phyloP scores from a whole-genome alignment of 1,140 invertebrate species.

The Apis dorsata region DNA sequence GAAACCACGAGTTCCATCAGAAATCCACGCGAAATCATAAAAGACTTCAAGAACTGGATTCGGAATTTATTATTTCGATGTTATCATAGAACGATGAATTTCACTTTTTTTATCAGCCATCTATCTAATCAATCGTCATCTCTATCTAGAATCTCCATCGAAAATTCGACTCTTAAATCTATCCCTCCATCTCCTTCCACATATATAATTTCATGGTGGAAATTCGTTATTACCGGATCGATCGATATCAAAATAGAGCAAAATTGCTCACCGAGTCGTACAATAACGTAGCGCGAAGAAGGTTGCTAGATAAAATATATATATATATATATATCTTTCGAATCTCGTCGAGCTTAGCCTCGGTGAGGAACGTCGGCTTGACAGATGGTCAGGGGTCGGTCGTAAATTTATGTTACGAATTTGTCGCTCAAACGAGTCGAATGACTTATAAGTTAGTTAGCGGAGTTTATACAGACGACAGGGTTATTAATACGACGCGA shows the following conservation, averaged over 20 bases:
- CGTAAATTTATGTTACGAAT: slow-evolving; percentile 54
- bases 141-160: neutral
- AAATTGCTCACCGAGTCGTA: neutral
- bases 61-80: no score
- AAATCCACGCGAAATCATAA: no score
- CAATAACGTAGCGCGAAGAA: no score
- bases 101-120: no score
- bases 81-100: no score
- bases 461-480: slow-evolving; percentile 43
- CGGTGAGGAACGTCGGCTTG: neutral
- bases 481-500: slow-evolving; percentile 45
- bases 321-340: neutral
- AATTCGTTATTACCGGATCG: slow-evolving; percentile 1
- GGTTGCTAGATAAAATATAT: slow-evolving; percentile 44
- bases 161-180: neutral
- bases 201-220: slow-evolving; percentile 5
- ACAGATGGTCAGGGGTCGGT: slow-evolving; percentile 46
- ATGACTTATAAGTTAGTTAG: slow-evolving; percentile 52
- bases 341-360: slow-evolving; percentile 18
- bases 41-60: no score
- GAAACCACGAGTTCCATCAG: neutral
- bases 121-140: no score
- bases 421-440: slow-evolving; percentile 50
- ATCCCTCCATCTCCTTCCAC: neutral
- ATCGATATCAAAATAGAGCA: slow-evolving; percentile 20